Base-by-base conservation (phyloP, 2,797 vertebrate species). In the Mormyrops boulengeri region DNA sequence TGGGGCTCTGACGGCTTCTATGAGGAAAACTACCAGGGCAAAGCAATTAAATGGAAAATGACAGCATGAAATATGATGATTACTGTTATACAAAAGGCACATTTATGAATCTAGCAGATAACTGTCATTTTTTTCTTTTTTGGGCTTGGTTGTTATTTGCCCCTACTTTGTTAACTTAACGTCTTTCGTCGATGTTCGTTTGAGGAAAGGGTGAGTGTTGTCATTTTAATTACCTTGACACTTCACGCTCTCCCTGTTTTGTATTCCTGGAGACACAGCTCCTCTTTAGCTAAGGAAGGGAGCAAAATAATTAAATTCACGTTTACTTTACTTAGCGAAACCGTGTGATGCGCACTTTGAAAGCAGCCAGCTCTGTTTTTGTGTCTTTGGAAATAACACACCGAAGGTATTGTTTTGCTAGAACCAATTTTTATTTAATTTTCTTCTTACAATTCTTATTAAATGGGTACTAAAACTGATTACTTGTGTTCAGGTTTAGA, bases 11-110 rank as follows among this genome's bases (percentile, higher is more conserved):
- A 95, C 95, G 95, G 96, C 96, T 96, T 97, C 96, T 96, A 94
- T 95, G 96, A 97, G 95, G 96, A 96, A 95, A 96, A 96, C 96
- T 96, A 96, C 95, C 93, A 93, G 96, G 95, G 95, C 93, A 94
- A 82, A 97, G 96, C 97, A 98, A 98, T 99, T 98, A 97, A 96
- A 97, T 97, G 95, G 95, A 97, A 96, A 97, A 95, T 97, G 97
- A 98, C 97, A 97, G 97, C 95, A 96, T 96, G 96, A 97, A 98
- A 97, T 97, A 97, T 96, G 97, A 97, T 97, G 96, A 97, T 97
- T 97, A 96, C 93, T 92, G 94, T 97, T 96, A 94, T 94, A 96
- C 95, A 96, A 97, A 97, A 97, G 97, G 95, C 95, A 97, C 96
- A 96, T 97, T 98, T 97, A 97, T 94, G 96, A 97, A 96, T 96